Evolutionary conservation across 2,888 invertebrate species (phyloP), one percentile per base, ranked within the genome.

Genomic region (Cheilosia vulpina): DNA sequence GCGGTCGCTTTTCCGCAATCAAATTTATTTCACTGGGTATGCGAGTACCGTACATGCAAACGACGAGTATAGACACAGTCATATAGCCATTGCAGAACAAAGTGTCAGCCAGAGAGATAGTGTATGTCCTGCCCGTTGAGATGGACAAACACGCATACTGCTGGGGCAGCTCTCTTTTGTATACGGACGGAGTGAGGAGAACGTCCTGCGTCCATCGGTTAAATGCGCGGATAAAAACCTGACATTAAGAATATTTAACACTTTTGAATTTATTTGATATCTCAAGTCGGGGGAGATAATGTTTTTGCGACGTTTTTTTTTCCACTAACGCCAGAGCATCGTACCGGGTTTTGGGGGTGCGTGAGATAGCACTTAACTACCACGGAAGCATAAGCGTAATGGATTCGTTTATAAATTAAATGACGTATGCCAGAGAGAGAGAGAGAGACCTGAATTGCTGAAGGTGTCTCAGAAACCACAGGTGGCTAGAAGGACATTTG

Each of bases 341-440:
- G 6, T 13, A 17, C 57, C 38, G 53, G 63, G 65, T 65, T 84
- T 79, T 60, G 75, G 80, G 84, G 84, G 80, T 84, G 84, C 80
- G 84, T 84, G 84, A 69, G 80, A 84, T 80, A 65, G 81, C 76
- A 81, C 85, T 81, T 85, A 81, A 81, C 81, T 85, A 68, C 81
- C 55, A 41, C 76, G 85, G 85, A 85, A 85, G 85, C 71, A 80
- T 76, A 65, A 77, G 78, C 34, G 78, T 53, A 81, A 85, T 76
- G 71, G 85, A 81, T 72, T 66, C 76, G 68, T 79, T 79, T 78
- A 47, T 79, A 79, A 79, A 83, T 79, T 73, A 83, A 83, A 66
- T 78, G 78, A 78, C 66, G 60, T 78, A 66, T 31, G 55, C 53
- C 21, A 52, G n/a, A 47, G 53, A 15, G 34, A 60, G 41, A 60